These are phyloP conservation scores for Spodoptera littoralis DNA, from an alignment of 2,888 invertebrate genomes.

Conservation along the genomic window DNA sequence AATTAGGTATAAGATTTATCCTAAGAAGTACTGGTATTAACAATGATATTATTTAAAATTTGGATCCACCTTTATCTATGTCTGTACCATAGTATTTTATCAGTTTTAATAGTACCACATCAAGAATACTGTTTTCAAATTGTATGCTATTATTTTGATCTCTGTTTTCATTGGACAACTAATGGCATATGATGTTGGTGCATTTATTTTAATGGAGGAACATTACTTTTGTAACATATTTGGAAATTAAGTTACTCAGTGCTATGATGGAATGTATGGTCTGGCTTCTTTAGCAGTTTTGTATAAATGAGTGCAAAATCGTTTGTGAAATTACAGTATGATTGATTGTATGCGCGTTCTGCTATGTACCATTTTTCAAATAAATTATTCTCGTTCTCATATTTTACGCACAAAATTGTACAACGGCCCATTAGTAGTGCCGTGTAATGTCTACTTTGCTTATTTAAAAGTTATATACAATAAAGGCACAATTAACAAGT, in stretches of 20 bases:
- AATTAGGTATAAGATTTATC: not conserved
- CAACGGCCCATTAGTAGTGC: slow-evolving; percentile 27
- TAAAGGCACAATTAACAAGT: slow-evolving; percentile 51
- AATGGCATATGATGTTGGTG: slow-evolving; percentile 33
- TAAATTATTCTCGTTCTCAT: slow-evolving; percentile 21
- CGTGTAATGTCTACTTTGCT: slow-evolving; percentile 25
- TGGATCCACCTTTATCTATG: slow-evolving; percentile 11
- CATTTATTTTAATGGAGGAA: slow-evolving; percentile 36
- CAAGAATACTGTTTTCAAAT: slow-evolving; percentile 2
- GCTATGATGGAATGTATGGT: slow-evolving; percentile 12
- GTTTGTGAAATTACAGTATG: slow-evolving; percentile 14
- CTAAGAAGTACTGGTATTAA: slow-evolving; percentile 1
- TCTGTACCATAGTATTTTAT: slow-evolving; percentile 6
- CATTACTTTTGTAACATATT: slow-evolving; percentile 20
- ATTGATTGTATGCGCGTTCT: slow-evolving; percentile 17
- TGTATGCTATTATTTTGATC: slow-evolving; percentile 31
- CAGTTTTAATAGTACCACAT: slow-evolving; percentile 10
- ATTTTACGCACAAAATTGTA: slow-evolving; percentile 52
- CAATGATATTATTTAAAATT: not conserved
- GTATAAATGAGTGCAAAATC: slow-evolving; percentile 14
- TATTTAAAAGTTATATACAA: slow-evolving; percentile 29
- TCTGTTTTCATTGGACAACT: slow-evolving; percentile 50
- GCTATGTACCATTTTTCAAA: slow-evolving; percentile 14
- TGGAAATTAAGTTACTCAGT: slow-evolving; percentile 22
- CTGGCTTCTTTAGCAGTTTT: slow-evolving; percentile 8